phyloP scores from a whole-genome alignment of 1,140 invertebrate genomes.

The Drosophila oshimai region DNA sequence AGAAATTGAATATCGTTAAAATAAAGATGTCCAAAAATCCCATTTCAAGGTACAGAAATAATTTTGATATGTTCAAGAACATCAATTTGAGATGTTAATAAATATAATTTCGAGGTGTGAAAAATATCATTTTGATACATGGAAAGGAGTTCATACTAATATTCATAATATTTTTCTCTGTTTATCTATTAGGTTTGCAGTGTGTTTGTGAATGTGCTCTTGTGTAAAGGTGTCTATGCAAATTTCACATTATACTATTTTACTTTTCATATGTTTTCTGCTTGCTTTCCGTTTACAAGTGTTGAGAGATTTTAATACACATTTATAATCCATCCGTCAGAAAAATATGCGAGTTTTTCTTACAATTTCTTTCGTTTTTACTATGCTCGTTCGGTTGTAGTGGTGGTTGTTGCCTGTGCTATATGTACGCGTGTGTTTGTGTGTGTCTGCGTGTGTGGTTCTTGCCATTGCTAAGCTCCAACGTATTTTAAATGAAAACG shows the following conservation, averaged over 20 bases:
- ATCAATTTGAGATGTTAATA: too few relatives aligned
- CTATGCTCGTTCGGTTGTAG: constrained; percentile 68
- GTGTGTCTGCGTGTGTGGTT: constrained; percentile 1
- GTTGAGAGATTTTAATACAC: constrained; percentile 21
- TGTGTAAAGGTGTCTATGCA: constrained; percentile 11
- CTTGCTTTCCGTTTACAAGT: constrained; percentile 12
- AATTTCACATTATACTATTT: constrained; percentile 40
- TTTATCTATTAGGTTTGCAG: constrained; percentile 13
- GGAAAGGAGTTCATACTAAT: background rate
- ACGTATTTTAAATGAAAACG: constrained; percentile 6
- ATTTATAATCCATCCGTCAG: constrained; percentile 35
- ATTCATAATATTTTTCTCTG: background rate
- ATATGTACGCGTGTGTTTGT: constrained; percentile 23
- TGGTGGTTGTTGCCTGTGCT: constrained; percentile 74
- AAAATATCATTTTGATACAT: background rate
- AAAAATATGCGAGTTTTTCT: constrained; percentile 35
- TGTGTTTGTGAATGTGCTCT: background rate
- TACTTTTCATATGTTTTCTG: constrained; percentile 4
- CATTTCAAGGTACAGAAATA: too few relatives aligned
- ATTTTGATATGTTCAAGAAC: too few relatives aligned
- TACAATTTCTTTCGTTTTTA: constrained; percentile 23
- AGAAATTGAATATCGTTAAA: too few relatives aligned
- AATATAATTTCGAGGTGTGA: background rate
- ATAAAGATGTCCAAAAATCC: too few relatives aligned
- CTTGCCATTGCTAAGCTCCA: constrained; percentile 30